A percentile compares a stretch with the other conserved stretches of the same genome.
phyloP scores from a whole-genome alignment of 2,797 vertebrate species.

The Poliocrania exsul region DNA sequence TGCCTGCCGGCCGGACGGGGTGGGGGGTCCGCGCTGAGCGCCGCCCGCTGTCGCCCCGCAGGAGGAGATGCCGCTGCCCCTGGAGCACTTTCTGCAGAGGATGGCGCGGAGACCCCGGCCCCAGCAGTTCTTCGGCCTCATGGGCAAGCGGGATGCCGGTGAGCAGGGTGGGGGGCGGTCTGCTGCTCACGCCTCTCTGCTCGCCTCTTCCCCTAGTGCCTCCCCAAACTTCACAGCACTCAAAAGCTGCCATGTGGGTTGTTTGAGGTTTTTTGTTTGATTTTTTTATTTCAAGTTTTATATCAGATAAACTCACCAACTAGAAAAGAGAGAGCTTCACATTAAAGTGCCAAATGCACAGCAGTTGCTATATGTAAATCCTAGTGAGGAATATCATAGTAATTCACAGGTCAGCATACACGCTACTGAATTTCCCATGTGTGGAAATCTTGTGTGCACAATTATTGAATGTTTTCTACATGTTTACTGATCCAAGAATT shows the following conservation, averaged over 20 bases:
- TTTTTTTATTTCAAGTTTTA: not conserved
- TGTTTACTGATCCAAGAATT: not conserved
- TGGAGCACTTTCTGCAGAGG: conserved; percentile 91
- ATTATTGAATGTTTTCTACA: accelerated
- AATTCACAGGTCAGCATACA: accelerated
- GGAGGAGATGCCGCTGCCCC: conserved; percentile 86
- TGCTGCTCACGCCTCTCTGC: not conserved
- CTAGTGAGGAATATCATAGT: accelerated
- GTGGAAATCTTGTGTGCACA: not conserved
- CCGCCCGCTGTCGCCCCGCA: conserved; percentile 55
- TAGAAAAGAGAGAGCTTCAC: conserved; percentile 25
- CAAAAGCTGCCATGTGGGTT: accelerated
- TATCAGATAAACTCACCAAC: not conserved
- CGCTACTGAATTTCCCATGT: not conserved
- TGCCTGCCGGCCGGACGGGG: not conserved
- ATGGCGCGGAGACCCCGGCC: conserved; percentile 92
- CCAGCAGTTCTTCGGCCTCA: conserved; percentile 94
- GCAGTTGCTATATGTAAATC: accelerated
- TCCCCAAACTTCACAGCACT: accelerated
- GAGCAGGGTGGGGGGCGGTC: not conserved
- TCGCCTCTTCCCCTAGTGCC: not conserved
- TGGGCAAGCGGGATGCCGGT: conserved; percentile 93
- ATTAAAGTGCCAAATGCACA: not conserved
- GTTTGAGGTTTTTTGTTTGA: not conserved
- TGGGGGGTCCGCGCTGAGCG: not conserved